Evolutionary conservation across 2,888 invertebrate species (phyloP).

Genomic region (Tetramorium bicarinatum): DNA sequence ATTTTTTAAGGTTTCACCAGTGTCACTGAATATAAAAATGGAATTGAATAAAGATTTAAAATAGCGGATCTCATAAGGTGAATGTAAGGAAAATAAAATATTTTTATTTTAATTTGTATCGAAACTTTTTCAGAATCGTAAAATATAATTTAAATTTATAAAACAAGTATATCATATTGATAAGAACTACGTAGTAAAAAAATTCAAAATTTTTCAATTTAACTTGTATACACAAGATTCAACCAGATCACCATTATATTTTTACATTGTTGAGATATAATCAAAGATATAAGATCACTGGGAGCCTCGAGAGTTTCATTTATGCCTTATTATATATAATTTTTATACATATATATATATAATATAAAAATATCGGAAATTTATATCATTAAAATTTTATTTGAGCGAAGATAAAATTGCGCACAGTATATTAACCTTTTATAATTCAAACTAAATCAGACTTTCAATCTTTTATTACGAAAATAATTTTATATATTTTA

Average conservation of each 20-base stretch:
- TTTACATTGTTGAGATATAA: neutral
- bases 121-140: neutral
- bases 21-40: constrained; percentile 2
- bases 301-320: neutral
- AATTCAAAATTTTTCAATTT: neutral
- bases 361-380: neutral
- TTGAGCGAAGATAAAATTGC: neutral
- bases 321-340: neutral
- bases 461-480: neutral
- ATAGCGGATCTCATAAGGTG: neutral
- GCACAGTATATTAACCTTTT: neutral
- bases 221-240: neutral
- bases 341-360: too few species aligned
- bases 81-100: neutral
- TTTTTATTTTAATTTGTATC: constrained; percentile 2
- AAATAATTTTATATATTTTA: constrained; percentile 11
- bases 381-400: neutral
- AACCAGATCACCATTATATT: too few species aligned
- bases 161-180: neutral
- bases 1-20: neutral
- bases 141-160: neutral
- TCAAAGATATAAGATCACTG: too few species aligned
- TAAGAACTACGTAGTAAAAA: neutral
- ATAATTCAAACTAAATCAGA: neutral
- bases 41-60: neutral